These are phyloP conservation scores for Coccyzus lansbergi DNA, from an alignment of 2,797 vertebrate genomes.

Conservation along the genomic window DNA sequence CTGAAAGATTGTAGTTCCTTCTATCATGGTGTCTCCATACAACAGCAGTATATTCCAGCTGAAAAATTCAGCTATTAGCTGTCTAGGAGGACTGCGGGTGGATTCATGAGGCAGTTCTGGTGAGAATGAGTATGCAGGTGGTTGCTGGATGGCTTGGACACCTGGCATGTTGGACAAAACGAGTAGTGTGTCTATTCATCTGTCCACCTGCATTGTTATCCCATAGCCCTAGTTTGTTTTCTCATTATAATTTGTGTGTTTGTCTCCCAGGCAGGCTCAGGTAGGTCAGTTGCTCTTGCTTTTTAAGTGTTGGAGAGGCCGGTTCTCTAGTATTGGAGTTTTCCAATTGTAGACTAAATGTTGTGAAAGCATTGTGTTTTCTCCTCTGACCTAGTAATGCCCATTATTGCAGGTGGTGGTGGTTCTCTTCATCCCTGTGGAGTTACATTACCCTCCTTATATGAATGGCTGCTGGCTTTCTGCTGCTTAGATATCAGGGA, in stretches of 20 bases:
- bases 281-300: neutral
- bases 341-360: neutral
- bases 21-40: neutral
- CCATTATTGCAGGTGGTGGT: neutral
- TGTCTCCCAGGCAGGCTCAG: neutral
- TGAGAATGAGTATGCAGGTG: neutral
- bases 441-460: neutral
- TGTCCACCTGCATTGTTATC: neutral
- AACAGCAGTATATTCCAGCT: neutral
- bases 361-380: neutral
- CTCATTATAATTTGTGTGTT: neutral
- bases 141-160: neutral
- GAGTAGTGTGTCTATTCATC: rapidly evolving
- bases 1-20: neutral
- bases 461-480: neutral
- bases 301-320: neutral
- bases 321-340: neutral
- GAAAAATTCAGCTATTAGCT: neutral
- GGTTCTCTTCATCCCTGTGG: neutral
- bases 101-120: neutral
- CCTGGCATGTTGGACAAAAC: neutral
- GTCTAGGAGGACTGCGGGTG: neutral
- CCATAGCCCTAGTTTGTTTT: neutral
- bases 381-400: neutral
- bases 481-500: neutral